Evolutionary conservation across 2,888 invertebrate genomes (phyloP), one percentile per base, ranked within the genome.

Genomic region (Watsonalla cultraria): DNA sequence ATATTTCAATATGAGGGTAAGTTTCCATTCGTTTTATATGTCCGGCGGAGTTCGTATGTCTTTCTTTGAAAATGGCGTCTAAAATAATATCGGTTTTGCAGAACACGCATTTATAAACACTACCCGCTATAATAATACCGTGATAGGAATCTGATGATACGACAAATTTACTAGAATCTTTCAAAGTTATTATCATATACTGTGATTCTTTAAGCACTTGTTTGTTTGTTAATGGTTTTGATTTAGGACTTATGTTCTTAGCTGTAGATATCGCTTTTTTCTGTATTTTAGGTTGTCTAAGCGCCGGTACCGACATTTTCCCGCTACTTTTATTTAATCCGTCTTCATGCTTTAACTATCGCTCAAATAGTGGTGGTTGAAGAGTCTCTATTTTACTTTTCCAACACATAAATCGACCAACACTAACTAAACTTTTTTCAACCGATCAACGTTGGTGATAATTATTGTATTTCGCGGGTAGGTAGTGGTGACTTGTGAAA

Each of bases 101-200:
- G 48, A 85, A 76, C 0, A 84, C 69, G 53, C 86, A 86, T 66
- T 74, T 76, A 48, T 69, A 80, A 45, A 67, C 59, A 0, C 73
- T 70, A 0, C 76, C 78, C 0, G 62, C 61, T 0, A 65, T 74
- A n/a, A 85, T 53, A 5, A 86, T 74, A 0, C 85, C 82, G 53
- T 86, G 74, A 56, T 83, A 85, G 0, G 78, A 64, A 52, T 87
- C 85, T 0, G 78, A 77, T 2, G 81, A 58, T 0, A 87, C 68
- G 0, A 86, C 86, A 0, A 87, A 65, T 55, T 80, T 84, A 7
- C 55, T 68, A 0, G 70, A 64, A 37, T 68, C 71, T 56, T 76
- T 81, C 39, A 86, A 56, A 46, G 81, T 83, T 14, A 87, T 51
- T 2, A 86, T 83, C 0, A 84, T 69, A 50, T 78, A 76, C 37